A percentile compares a stretch with the other conserved stretches of the same genome.
Conservation (phyloP, 1,140 invertebrate species). For the Scaptodrosophila lebanonensis region DNA sequence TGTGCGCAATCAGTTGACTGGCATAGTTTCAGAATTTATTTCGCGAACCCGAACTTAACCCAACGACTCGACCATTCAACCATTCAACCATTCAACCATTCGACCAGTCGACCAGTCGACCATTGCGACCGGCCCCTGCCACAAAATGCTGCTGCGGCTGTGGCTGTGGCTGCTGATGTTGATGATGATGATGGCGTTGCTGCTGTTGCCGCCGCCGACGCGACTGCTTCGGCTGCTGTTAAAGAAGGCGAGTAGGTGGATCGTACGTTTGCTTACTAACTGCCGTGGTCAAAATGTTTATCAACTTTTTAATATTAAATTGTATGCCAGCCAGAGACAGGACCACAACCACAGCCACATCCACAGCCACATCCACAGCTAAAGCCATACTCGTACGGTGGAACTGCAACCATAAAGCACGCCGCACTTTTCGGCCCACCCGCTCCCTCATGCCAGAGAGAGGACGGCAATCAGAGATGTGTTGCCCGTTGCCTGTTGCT, state of each 20-base stretch:
- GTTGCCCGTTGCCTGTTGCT: too few species aligned
- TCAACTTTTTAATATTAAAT: constrained; percentile 77
- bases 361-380: too few species aligned
- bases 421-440: background rate
- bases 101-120: constrained; percentile 49
- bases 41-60: constrained; percentile 37
- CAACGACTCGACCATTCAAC: constrained; percentile 8
- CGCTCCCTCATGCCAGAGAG: too few species aligned
- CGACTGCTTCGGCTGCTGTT: constrained; percentile 51
- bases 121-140: constrained; percentile 33
- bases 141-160: constrained; percentile 29
- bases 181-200: constrained; percentile 38
- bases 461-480: too few species aligned
- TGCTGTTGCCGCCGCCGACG: constrained; percentile 38
- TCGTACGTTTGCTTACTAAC: constrained; percentile 76
- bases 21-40: constrained; percentile 73
- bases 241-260: constrained; percentile 75
- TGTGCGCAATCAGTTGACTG: constrained; percentile 72
- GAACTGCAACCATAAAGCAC: constrained; percentile 50
- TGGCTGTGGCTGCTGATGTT: constrained; percentile 24
- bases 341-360: constrained; percentile 21
- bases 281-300: constrained; percentile 76
- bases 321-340: constrained; percentile 57
- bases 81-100: background rate
- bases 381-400: background rate